phyloP scores from a whole-genome alignment of 2,888 invertebrate species.

The Eupithecia exiguata region DNA sequence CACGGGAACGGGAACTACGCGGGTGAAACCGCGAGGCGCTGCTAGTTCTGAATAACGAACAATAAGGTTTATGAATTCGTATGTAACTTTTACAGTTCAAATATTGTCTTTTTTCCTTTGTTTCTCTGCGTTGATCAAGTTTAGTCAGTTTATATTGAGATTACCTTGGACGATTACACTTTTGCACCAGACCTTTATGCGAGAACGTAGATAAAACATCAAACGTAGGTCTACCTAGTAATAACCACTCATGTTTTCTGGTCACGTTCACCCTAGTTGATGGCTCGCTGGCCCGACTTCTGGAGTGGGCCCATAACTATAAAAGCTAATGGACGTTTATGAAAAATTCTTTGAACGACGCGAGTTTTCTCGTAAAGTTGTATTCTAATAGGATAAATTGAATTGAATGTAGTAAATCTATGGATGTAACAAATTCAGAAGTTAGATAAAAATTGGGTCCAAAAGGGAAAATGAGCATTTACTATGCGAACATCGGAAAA shows the following conservation, averaged over 20 bases:
- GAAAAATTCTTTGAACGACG: slow-evolving; percentile 18
- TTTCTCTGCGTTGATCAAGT: neutral
- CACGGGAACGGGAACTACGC: too few relatives aligned
- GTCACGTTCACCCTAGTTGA: slow-evolving; percentile 30
- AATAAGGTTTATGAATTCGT: neutral
- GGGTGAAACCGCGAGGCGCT: too few relatives aligned
- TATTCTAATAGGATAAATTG: slow-evolving; percentile 12
- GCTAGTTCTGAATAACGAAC: too few relatives aligned
- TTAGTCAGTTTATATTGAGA: neutral
- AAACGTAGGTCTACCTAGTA: slow-evolving; percentile 9
- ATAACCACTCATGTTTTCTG: slow-evolving; percentile 28
- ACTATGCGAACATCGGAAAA: slow-evolving; percentile 1
- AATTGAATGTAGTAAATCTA: slow-evolving; percentile 7
- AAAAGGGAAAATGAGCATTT: neutral
- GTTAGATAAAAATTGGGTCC: neutral
- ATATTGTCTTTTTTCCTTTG: neutral
- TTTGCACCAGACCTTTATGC: neutral
- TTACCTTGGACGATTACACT: neutral
- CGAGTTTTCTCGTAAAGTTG: neutral
- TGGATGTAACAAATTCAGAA: neutral
- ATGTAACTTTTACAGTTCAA: neutral
- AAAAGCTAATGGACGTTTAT: slow-evolving; percentile 30
- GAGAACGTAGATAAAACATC: slow-evolving; percentile 5
- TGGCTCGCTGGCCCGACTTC: slow-evolving; percentile 22
- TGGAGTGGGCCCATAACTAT: slow-evolving; percentile 26